These are phyloP conservation scores for Vombatus ursinus DNA, from an alignment of 2,113 vertebrate genomes.

Conservation along the genomic window DNA sequence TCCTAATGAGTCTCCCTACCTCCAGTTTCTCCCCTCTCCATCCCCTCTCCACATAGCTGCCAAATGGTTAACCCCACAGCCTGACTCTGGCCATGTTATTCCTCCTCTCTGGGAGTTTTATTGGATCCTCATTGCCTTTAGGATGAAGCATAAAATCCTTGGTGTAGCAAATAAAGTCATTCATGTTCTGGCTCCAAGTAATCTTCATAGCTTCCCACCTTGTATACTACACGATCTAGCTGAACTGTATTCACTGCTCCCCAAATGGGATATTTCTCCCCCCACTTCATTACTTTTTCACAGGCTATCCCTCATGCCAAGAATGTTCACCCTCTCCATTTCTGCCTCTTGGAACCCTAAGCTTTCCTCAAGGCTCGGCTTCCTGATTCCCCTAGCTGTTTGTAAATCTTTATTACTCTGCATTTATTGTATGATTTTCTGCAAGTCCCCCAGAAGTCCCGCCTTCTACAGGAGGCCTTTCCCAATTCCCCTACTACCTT, in stretches of 20 bases:
- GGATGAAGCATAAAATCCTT: background rate
- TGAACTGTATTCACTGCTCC: background rate
- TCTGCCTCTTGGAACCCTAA: too few relatives aligned
- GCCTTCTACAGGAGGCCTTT: background rate
- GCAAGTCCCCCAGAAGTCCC: background rate
- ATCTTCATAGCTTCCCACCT: background rate
- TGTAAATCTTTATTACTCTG: background rate
- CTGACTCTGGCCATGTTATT: background rate
- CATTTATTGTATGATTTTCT: background rate
- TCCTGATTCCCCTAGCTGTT: background rate
- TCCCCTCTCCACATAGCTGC: background rate
- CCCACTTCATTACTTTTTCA: too few relatives aligned
- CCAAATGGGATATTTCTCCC: background rate
- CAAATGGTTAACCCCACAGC: background rate
- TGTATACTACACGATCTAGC: background rate
- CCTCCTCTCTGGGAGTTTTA: background rate
- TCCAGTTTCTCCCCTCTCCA: background rate
- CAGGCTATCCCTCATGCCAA: background rate
- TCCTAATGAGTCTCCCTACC: background rate
- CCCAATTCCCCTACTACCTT: background rate
- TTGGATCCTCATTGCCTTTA: background rate
- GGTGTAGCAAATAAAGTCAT: background rate
- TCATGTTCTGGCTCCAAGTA: background rate
- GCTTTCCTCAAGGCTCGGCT: background rate
- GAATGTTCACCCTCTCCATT: background rate